Conservation (phyloP, 2,888 invertebrate genomes). For the Acleris sparsana region DNA sequence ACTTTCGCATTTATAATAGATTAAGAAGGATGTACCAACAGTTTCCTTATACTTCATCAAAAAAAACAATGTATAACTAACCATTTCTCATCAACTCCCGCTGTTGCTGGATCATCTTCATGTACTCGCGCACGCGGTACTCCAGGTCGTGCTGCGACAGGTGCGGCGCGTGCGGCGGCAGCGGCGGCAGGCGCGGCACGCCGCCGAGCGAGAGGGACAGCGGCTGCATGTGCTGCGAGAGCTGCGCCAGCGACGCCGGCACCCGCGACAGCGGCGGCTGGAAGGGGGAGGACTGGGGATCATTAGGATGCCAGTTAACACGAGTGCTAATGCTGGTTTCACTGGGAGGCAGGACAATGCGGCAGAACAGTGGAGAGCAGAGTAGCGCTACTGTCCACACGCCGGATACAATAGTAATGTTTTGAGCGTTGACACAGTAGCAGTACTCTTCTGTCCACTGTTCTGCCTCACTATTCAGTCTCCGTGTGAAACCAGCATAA, state of each 20-base stretch:
- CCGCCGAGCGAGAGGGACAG: constrained; percentile 87
- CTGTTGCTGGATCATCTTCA: constrained; percentile 86
- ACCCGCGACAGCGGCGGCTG: constrained; percentile 83
- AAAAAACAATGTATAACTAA: constrained; percentile 46
- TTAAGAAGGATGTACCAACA: no score
- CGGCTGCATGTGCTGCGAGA: constrained; percentile 88
- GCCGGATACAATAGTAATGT: no score
- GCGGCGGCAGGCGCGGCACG: constrained; percentile 83
- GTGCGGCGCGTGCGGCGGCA: constrained; percentile 81
- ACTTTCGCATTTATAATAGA: no score
- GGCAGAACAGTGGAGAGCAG: no score
- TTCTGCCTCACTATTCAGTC: no score
- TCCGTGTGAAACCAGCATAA: no score
- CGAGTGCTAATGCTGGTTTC: no score
- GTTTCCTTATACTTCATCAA: no score
- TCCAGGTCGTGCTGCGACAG: constrained; percentile 89
- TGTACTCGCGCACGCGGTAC: constrained; percentile 90
- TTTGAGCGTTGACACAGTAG: no score
- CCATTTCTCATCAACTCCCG: constrained; percentile 72
- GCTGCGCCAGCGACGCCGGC: constrained; percentile 80
- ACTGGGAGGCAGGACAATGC: no score
- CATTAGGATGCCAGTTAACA: constrained; percentile 16
- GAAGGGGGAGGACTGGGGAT: constrained; percentile 39
- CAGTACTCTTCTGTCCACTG: no score
- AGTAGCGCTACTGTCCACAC: no score